These are phyloP conservation scores for Micrasema longulum DNA, from an alignment of 1,140 invertebrate species.

Conservation along the genomic window DNA sequence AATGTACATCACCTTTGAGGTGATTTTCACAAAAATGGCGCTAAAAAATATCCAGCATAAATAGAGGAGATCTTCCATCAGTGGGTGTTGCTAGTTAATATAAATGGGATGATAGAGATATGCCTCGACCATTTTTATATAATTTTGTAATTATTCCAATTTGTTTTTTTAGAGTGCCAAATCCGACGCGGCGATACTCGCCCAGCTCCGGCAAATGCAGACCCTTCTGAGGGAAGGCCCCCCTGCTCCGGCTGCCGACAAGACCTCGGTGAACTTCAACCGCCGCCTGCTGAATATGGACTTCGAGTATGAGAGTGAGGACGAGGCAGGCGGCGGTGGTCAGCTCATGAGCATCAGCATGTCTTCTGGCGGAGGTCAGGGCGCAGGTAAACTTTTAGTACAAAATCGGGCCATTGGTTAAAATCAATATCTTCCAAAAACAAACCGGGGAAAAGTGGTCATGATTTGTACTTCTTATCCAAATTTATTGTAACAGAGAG, in stretches of 20 bases:
- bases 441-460: too few species aligned
- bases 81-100: neutral
- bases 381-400: too few species aligned
- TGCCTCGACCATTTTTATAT: neutral
- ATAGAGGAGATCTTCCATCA: neutral
- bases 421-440: too few species aligned
- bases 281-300: conserved; percentile 63
- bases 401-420: too few species aligned
- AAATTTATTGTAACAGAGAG: too few species aligned
- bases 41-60: neutral
- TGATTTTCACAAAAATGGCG: too few species aligned
- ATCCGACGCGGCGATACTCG: conserved; percentile 18
- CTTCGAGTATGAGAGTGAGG: conserved; percentile 67
- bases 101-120: neutral
- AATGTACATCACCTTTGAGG: too few species aligned
- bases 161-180: conserved; percentile 22
- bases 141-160: neutral
- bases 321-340: conserved; percentile 56
- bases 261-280: conserved; percentile 58
- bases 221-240: conserved; percentile 28
- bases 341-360: conserved; percentile 26
- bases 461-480: too few species aligned
- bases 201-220: conserved; percentile 43
- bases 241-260: conserved; percentile 1
- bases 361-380: conserved; percentile 19